phyloP scores from a whole-genome alignment of 2,888 invertebrate species.

The Drosophila histrio region DNA sequence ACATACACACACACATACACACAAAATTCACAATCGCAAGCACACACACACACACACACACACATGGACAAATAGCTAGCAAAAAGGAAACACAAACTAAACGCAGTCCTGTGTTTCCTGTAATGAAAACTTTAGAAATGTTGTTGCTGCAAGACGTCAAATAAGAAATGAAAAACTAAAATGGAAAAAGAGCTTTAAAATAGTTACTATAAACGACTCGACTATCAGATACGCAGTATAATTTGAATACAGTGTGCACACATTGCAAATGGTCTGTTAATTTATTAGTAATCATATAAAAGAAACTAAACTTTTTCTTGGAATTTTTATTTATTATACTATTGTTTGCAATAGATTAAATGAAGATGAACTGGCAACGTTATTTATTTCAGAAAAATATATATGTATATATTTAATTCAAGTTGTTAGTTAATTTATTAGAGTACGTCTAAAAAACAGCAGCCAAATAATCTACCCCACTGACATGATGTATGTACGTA shows the following conservation, averaged over 20 bases:
- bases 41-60: conserved; percentile 8
- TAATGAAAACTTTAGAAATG: conserved; percentile 72
- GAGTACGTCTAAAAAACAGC: not conserved
- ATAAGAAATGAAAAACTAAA: conserved; percentile 25
- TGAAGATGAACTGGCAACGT: too few species aligned
- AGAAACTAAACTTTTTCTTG: too few species aligned
- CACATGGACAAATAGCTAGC: conserved; percentile 7
- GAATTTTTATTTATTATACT: too few species aligned
- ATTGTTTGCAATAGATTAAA: too few species aligned
- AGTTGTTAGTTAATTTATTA: too few species aligned
- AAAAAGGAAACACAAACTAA: conserved; percentile 62
- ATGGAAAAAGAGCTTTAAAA: conserved; percentile 23
- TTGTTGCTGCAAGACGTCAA: conserved; percentile 34
- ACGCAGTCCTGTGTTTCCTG: conserved; percentile 72
- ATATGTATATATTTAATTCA: too few species aligned
- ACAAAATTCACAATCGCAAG: not conserved
- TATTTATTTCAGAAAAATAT: too few species aligned
- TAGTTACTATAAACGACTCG: too few species aligned
- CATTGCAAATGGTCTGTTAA: too few species aligned
- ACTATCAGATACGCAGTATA: conserved; percentile 28
- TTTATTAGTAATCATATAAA: too few species aligned
- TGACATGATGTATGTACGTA: not conserved
- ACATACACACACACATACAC: conserved; percentile 29
- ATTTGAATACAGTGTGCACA: too few species aligned
- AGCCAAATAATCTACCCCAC: not conserved